Evolutionary conservation across 2,113 vertebrate species (phyloP).

Genomic region (Bos javanicus): DNA sequence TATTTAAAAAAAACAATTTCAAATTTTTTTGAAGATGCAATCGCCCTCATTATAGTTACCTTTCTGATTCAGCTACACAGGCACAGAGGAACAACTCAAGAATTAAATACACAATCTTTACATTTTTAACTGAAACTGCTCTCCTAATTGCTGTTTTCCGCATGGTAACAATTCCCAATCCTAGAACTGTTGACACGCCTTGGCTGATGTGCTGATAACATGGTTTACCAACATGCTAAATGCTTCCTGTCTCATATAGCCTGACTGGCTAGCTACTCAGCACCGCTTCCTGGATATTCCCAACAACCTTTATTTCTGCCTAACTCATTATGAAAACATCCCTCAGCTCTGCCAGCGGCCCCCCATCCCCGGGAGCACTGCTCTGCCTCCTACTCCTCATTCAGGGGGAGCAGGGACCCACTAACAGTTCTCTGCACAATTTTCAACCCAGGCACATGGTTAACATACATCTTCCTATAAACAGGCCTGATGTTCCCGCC

Average conservation of each 20-base stretch:
- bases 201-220: neutral
- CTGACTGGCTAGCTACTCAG: neutral
- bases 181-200: neutral
- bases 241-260: neutral
- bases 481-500: neutral
- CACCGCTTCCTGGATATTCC: constrained; percentile 13
- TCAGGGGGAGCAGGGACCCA: neutral
- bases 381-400: neutral
- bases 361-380: neutral
- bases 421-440: neutral
- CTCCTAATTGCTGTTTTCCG: neutral
- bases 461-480: neutral
- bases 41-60: neutral
- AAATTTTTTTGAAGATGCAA: neutral
- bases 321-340: constrained; percentile 36
- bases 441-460: neutral
- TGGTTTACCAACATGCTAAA: neutral
- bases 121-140: constrained; percentile 1
- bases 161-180: neutral
- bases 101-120: constrained; percentile 20
- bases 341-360: neutral
- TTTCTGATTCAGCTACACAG: neutral
- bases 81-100: neutral
- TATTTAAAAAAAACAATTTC: neutral
- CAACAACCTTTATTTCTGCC: neutral